Evolutionary conservation across 2,113 vertebrate genomes (phyloP).

Genomic region (Eurypyga helias): DNA sequence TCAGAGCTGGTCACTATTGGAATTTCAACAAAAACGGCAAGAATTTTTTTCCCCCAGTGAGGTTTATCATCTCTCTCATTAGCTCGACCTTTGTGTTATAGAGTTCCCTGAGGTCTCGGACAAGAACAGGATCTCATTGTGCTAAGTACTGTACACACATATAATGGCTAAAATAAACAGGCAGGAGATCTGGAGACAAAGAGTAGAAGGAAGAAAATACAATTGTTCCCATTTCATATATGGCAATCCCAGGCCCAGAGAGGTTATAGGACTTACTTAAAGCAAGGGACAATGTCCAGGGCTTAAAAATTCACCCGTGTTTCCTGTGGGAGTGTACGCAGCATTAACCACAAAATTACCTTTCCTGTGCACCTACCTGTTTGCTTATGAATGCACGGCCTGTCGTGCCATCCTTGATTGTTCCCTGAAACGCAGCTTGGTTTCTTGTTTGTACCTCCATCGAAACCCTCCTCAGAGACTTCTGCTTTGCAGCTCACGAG

Average conservation of each 20-base stretch:
- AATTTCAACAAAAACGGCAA: slow-evolving; percentile 43
- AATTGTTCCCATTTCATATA: not conserved
- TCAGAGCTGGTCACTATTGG: not conserved
- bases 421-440: not conserved
- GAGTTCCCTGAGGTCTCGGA: slow-evolving; percentile 20
- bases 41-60: not conserved
- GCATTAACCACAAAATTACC: not conserved
- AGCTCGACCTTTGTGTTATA: slow-evolving; percentile 11
- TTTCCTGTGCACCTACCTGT: not conserved
- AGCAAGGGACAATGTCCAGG: not conserved
- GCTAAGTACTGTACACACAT: slow-evolving; percentile 45
- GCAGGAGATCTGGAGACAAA: not conserved
- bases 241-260: not conserved
- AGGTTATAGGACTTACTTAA: not conserved
- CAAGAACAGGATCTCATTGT: slow-evolving; percentile 62
- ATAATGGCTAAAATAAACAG: slow-evolving; percentile 42
- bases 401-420: not conserved
- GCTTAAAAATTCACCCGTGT: not conserved
- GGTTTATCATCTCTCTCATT: slow-evolving; percentile 59
- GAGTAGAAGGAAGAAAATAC: not conserved
- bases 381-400: not conserved
- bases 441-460: not conserved
- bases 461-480: not conserved
- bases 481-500: not conserved
- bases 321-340: not conserved